These are phyloP conservation scores for Parapsyche elsis DNA, from an alignment of 1,140 invertebrate genomes.

Conservation along the genomic window DNA sequence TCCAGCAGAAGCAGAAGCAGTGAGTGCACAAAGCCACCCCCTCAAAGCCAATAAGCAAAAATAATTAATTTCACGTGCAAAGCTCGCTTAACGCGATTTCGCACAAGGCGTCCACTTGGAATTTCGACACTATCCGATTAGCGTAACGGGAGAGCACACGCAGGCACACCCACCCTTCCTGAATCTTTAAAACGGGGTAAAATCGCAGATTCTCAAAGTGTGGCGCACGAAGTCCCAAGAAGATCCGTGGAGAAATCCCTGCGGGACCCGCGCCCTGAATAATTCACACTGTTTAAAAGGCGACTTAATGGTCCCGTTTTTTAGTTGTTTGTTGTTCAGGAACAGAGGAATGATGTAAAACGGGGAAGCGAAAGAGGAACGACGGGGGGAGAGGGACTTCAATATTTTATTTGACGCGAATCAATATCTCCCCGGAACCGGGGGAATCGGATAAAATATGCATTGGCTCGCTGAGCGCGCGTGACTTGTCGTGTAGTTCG, in stretches of 20 bases:
- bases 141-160: background rate
- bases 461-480: conserved; percentile 4
- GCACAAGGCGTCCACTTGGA: background rate
- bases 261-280: conserved; percentile 19
- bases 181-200: conserved; percentile 9
- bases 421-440: conserved; percentile 16
- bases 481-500: conserved; percentile 16
- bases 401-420: conserved; percentile 36
- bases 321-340: conserved; percentile 34
- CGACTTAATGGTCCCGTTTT: conserved; percentile 38
- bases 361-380: no score
- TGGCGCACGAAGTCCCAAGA: background rate
- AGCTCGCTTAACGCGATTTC: background rate
- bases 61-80: no score
- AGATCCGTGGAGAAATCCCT: conserved; percentile 10
- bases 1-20: background rate
- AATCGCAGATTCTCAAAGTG: conserved; percentile 13
- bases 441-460: conserved; percentile 33
- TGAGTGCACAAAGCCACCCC: background rate
- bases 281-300: conserved; percentile 40
- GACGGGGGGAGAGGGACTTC: background rate
- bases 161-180: background rate
- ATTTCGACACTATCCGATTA: conserved; percentile 17
- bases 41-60: background rate
- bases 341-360: background rate